Base-by-base conservation (phyloP, 2,113 vertebrate species). In the Corythaeola cristata region DNA sequence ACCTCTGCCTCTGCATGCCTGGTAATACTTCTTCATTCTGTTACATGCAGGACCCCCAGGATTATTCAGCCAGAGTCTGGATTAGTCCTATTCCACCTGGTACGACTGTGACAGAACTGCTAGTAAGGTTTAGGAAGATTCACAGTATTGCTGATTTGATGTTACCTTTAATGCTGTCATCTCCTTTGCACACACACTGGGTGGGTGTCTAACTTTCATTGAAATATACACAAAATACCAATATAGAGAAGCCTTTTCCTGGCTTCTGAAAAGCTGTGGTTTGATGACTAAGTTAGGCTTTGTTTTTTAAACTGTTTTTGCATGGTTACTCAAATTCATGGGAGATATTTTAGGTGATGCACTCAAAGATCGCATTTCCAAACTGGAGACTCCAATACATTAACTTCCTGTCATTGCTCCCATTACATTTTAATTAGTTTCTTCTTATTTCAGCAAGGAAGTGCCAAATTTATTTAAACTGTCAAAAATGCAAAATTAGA, bases 251-350 rank as follows among this genome's bases (percentile, higher is more conserved):
- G 50, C 14, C 20, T 74, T 93, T 94, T 88, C 33, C 68, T 79
- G 75, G 67, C 68, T 88, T n/a, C 55, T 90, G 63, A 80, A 86
- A 80, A 94, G 26, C 53, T 93, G 82, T 88, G 60, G 76, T 81
- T 92, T 92, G 30, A 62, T 95, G 91, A 84, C 89, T 95, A 94
- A 93, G 63, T 91, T 86, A 63, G 8, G 71, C 35, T 88, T 96
- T 90, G 88, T 47, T 90, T 95, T 93, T 88, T 8, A 90, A 90
- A 35, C 37, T 63, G 75, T 23, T 88, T 82, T 88, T 92, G 45
- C 55, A 68, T 41, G 74, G 55, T 92, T 94, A 67, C 55, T 77
- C 22, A 92, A 95, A 94, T 77, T 92, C 37, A 53, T 74, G 55
- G 35, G 59, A 77, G 72, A 39, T 88, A 93, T 94, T 96, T 95